Evolutionary conservation across 2,888 invertebrate species (phyloP).

Genomic region (Scaeva pyrastri): DNA sequence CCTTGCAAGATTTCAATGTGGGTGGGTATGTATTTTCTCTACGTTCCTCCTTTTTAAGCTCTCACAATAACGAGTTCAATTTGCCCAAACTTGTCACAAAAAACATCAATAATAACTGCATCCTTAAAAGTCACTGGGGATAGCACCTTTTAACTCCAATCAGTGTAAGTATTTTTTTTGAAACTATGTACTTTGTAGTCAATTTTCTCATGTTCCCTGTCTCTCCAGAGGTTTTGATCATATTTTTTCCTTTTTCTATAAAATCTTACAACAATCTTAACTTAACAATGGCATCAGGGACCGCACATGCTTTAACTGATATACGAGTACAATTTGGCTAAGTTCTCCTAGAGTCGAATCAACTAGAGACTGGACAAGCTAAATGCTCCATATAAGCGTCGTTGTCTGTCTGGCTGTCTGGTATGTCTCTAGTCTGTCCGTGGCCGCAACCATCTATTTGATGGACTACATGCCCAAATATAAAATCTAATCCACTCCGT

Average conservation of each 20-base stretch:
- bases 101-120: conserved; percentile 3
- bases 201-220: conserved; percentile 48
- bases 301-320: conserved; percentile 9
- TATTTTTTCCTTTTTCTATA: conserved; percentile 20
- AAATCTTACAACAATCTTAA: conserved; percentile 32
- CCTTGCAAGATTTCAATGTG: too few relatives aligned
- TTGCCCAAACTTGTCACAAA: conserved; percentile 27
- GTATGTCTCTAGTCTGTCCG: conserved; percentile 45
- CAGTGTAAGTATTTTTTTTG: conserved; percentile 35
- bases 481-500: conserved; percentile 72
- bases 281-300: conserved; percentile 42
- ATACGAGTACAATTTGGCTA: conserved; percentile 55
- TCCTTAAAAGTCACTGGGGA: conserved; percentile 7
- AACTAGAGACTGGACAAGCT: conserved; percentile 56
- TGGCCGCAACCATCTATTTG: conserved; percentile 70
- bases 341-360: conserved; percentile 30
- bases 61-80: conserved; percentile 20
- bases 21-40: too few relatives aligned
- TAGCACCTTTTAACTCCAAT: conserved; percentile 46
- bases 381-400: conserved; percentile 65
- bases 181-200: conserved; percentile 44
- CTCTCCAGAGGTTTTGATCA: conserved; percentile 1
- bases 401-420: conserved; percentile 46
- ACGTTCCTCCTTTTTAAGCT: too few relatives aligned
- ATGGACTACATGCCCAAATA: conserved; percentile 75